Conservation (phyloP, 2,113 vertebrate genomes). For the Charina bottae region DNA sequence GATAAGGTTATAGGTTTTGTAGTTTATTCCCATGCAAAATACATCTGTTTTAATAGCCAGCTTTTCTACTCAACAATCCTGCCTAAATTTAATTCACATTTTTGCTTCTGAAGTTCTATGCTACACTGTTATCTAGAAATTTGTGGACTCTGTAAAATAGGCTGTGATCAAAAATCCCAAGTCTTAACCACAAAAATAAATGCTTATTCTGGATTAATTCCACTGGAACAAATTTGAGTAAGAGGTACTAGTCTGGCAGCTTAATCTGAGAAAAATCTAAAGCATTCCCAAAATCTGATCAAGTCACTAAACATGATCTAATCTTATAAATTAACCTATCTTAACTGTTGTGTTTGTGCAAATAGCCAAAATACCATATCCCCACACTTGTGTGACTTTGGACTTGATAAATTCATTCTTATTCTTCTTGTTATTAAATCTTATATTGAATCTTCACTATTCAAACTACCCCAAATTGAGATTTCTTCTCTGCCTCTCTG, state of each 20-base stretch:
- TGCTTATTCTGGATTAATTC: neutral
- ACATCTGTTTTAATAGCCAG: neutral
- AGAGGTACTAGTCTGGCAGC: neutral
- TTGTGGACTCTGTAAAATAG: neutral
- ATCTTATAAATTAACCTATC: neutral
- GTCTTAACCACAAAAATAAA: neutral
- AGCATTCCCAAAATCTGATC: neutral
- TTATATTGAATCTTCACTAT: slow-evolving; percentile 54
- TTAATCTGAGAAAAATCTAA: neutral
- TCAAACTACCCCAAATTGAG: slow-evolving; percentile 19
- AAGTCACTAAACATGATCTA: neutral
- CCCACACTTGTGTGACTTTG: slow-evolving; percentile 17
- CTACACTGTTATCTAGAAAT: neutral
- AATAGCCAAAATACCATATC: neutral
- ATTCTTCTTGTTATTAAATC: slow-evolving; percentile 30
- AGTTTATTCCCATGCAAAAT: slow-evolving; percentile 31
- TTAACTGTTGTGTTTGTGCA: slow-evolving; percentile 1
- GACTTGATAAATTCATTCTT: slow-evolving; percentile 19
- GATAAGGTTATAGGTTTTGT: slow-evolving; percentile 33
- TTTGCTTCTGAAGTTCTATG: neutral
- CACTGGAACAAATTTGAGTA: neutral
- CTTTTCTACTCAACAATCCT: slow-evolving; percentile 6
- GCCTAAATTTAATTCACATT: neutral
- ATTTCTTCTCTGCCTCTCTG: neutral
- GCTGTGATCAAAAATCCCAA: neutral